A percentile compares a stretch with the other conserved stretches of the same genome.
These are phyloP conservation scores for Agapetus fuscipes DNA, from an alignment of 2,888 invertebrate species.

Conservation along the genomic window DNA sequence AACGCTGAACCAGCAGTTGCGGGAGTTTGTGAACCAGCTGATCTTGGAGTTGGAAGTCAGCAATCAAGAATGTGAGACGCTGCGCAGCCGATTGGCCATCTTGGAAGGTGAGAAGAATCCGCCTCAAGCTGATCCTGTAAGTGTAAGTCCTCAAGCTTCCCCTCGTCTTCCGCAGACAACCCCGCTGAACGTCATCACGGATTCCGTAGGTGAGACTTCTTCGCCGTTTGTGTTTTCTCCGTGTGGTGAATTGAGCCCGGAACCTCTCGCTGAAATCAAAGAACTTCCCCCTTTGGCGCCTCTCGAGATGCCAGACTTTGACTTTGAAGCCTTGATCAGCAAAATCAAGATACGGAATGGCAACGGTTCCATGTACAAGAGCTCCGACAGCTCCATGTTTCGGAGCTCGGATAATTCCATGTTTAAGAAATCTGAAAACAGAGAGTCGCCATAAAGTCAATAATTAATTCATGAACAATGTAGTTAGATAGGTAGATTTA, in stretches of 20 bases:
- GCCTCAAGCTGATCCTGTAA: conserved; percentile 7
- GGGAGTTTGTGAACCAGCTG: conserved; percentile 36
- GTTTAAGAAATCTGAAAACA: no score
- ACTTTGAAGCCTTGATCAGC: conserved; percentile 30
- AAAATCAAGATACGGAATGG: conserved; percentile 7
- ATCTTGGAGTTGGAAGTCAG: conserved; percentile 43
- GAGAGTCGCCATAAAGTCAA: no score
- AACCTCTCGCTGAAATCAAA: conserved; percentile 25
- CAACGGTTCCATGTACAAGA: no score
- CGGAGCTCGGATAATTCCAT: no score
- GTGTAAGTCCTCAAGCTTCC: not conserved
- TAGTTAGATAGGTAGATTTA: not conserved
- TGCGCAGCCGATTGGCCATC: conserved; percentile 33
- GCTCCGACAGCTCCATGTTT: no score
- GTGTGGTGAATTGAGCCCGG: conserved; percentile 32
- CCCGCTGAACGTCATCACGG: conserved; percentile 26
- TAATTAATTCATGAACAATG: no score
- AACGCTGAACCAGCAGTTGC: conserved; percentile 53
- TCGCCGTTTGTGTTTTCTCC: conserved; percentile 35
- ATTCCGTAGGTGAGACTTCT: conserved; percentile 30
- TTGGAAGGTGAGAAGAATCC: conserved; percentile 30
- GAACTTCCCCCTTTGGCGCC: conserved; percentile 44
- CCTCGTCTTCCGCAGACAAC: not conserved
- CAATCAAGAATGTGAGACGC: conserved; percentile 38
- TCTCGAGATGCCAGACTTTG: conserved; percentile 53